Conservation (phyloP, 2,113 vertebrate genomes). For the Mohoua ochrocephala region DNA sequence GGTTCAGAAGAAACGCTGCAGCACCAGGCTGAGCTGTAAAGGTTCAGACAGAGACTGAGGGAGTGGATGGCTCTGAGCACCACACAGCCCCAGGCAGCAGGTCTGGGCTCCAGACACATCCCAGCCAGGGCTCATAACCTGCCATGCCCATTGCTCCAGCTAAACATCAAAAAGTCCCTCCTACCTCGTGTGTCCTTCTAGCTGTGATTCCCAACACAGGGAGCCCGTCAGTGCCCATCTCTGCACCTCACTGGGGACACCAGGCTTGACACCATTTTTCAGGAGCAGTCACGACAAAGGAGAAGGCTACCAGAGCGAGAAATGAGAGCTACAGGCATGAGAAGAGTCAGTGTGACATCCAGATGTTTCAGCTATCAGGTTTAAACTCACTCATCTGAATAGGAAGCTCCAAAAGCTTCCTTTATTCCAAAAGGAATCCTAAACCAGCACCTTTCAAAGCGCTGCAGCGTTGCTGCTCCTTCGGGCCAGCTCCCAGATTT, state of each 20-base stretch:
- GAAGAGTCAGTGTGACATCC: background rate
- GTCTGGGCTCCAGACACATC: background rate
- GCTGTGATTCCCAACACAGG: accelerated
- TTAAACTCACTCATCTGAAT: background rate
- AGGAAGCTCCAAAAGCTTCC: background rate
- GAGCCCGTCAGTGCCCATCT: background rate
- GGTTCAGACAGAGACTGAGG: background rate
- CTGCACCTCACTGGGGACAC: background rate
- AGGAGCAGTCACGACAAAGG: background rate
- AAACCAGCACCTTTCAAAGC: background rate
- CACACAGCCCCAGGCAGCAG: background rate
- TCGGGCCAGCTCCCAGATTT: background rate
- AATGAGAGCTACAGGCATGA: background rate
- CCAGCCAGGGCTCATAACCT: background rate
- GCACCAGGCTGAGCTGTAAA: background rate
- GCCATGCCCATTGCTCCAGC: background rate
- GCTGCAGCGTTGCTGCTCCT: background rate
- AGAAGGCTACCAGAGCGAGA: background rate
- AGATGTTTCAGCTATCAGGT: background rate
- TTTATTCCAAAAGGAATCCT: background rate
- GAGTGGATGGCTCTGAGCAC: background rate
- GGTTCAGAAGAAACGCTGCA: background rate
- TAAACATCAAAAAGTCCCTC: background rate
- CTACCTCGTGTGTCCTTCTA: background rate
- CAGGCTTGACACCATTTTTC: background rate